These are phyloP conservation scores for Desmophyllum pertusum DNA, from an alignment of 92 coral and sea anemone species.

Conservation along the genomic window DNA sequence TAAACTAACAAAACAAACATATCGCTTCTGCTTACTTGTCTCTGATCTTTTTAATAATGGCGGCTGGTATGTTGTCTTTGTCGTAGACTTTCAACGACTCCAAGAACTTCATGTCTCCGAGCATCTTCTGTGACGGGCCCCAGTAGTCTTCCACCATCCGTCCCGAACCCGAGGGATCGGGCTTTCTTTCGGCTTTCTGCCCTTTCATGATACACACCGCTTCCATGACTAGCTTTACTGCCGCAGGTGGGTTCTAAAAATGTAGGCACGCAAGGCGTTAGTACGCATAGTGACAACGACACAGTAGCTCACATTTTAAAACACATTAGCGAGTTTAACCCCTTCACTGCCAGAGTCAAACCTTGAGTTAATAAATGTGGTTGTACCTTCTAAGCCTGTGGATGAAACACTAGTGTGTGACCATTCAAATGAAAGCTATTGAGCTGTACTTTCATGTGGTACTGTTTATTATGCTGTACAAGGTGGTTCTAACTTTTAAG, in stretches of 20 bases:
- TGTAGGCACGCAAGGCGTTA: neutral
- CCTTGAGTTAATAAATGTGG: no score
- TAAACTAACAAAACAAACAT: no score
- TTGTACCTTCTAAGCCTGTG: no score
- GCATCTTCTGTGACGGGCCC: conserved; percentile 99
- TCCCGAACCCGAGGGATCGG: conserved; percentile 99
- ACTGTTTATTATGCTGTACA: no score
- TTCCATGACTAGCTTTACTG: conserved; percentile 96
- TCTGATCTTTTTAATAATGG: conserved; percentile 95
- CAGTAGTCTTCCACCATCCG: conserved; percentile 99
- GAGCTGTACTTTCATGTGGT: no score
- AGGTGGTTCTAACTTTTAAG: no score
- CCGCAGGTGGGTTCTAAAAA: conserved; percentile 90
- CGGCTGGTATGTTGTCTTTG: conserved; percentile 87
- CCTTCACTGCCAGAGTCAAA: no score
- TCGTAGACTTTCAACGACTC: conserved; percentile 97
- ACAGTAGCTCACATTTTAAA: no score
- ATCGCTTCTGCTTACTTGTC: conserved; percentile 79
- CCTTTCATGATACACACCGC: conserved; percentile 98
- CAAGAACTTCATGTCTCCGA: conserved; percentile 95
- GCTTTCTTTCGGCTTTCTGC: conserved; percentile 93
- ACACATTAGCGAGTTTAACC: no score
- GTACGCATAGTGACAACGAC: neutral
- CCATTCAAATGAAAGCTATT: no score
- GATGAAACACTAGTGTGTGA: no score